Base-by-base conservation (phyloP, 2,113 vertebrate genomes). In the Heterocephalus glaber region DNA sequence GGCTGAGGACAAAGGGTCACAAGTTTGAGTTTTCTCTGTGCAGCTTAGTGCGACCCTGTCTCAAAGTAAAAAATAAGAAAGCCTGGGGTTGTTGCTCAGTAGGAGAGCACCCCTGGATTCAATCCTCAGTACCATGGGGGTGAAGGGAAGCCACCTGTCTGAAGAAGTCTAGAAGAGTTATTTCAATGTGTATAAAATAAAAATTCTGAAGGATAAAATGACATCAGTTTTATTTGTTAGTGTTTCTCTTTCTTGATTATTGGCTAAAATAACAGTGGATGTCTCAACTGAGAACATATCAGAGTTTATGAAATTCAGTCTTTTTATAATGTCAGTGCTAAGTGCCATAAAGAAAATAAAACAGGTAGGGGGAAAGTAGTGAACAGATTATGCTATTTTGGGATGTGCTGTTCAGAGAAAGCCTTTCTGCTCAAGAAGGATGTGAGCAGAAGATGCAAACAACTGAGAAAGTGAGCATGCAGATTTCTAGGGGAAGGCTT, bases 331-430 rank as follows among this genome's bases (percentile, higher is more conserved):
- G 44, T 90, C 66, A 70, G 44, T 20, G 52, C 66, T 84, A 96
- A 95, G 49, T 95, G 47, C 66, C 79, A 86, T 86, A 84, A 82
- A 91, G 95, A 93, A 82, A 93, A 87, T 88, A 92, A 96, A 92
- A 47, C 49, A 93, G 58, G 79, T 68, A 86, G 89, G 70, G 1
- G n/a, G 65, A 94, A 68, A 77, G 76, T 79, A 91, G 82, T n/a
- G 24, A 72, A 8, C 10, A 85, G 58, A 68, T 91, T 81, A 56
- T 89, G 52, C 66, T 92, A 86, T 86, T 91, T 89, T 60, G 8
- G 38, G 68, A 74, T 89, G 61, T 89, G 35, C 44, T 87, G 52
- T 76, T 89, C 83, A 89, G 58, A 74, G 47, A 92, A 96, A 54
- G 10, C 26, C 89, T 96, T 81, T 86, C 56, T 63, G 70, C 38